A percentile compares a stretch with the other conserved stretches of the same genome.
phyloP scores from a whole-genome alignment of 2,113 vertebrate species.

The Podocnemis expansa region DNA sequence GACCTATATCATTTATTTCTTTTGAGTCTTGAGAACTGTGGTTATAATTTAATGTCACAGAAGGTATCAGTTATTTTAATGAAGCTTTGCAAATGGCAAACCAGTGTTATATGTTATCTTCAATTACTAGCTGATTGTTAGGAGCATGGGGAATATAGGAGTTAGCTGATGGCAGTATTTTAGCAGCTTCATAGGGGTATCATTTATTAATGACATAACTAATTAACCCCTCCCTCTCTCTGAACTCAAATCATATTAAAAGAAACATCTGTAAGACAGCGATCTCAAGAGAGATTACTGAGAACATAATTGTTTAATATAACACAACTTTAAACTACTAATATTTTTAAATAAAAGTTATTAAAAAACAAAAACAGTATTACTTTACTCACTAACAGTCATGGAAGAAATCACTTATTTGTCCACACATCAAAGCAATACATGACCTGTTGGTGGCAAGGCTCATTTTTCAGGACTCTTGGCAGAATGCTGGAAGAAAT shows the following conservation, averaged over 20 bases:
- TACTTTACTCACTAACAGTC: not conserved
- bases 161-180: slow-evolving; percentile 1
- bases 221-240: not conserved
- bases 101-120: slow-evolving; percentile 15
- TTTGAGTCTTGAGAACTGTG: not conserved
- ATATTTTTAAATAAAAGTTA: too few relatives aligned
- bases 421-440: not conserved
- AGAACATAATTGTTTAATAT: not conserved
- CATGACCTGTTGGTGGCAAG: not conserved
- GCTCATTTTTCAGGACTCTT: not conserved
- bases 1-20: slow-evolving; percentile 30
- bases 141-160: slow-evolving; percentile 20
- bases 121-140: slow-evolving; percentile 30
- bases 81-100: slow-evolving; percentile 45
- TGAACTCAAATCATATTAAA: not conserved
- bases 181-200: slow-evolving; percentile 24
- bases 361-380: not conserved
- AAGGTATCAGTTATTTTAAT: slow-evolving; percentile 25
- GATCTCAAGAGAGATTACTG: not conserved
- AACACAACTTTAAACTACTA: not conserved
- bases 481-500: not conserved
- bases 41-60: slow-evolving; percentile 42
- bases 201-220: slow-evolving; percentile 30
- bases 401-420: not conserved
- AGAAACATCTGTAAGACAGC: not conserved